phyloP scores from a whole-genome alignment of 2,888 invertebrate genomes.

The Epistrophella euchroma region DNA sequence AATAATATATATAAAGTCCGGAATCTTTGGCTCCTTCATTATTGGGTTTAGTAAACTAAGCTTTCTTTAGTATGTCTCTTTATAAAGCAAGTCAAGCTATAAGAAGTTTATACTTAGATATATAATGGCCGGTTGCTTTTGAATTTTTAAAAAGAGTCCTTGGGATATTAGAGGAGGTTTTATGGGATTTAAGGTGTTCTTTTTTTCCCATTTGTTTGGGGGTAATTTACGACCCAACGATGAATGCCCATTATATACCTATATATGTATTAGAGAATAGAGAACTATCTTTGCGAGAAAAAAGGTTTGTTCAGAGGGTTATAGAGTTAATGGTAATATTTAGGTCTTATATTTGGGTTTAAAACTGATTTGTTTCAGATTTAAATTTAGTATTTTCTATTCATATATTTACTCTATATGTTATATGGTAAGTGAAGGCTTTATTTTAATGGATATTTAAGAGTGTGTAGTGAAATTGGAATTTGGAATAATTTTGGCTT shows the following conservation, averaged over 20 bases:
- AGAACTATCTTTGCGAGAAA: not conserved
- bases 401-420: not conserved
- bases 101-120: not conserved
- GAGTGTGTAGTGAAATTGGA: slow-evolving; percentile 20
- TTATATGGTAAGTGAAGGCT: not conserved
- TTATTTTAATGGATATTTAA: slow-evolving; percentile 24
- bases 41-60: slow-evolving; percentile 25
- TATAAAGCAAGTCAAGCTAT: slow-evolving; percentile 9
- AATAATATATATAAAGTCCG: slow-evolving; percentile 34
- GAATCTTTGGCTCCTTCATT: slow-evolving; percentile 29
- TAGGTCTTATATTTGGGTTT: not conserved
- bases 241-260: slow-evolving; percentile 17
- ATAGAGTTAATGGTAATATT: slow-evolving; percentile 6
- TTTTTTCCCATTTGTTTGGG: not conserved
- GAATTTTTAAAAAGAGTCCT: slow-evolving; percentile 31
- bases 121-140: slow-evolving; percentile 6
- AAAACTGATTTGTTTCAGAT: slow-evolving; percentile 19
- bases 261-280: not conserved
- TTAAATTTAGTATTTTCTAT: not conserved
- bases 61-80: not conserved
- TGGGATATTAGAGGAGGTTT: slow-evolving; percentile 16
- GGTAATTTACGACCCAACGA: slow-evolving; percentile 18
- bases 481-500: not conserved
- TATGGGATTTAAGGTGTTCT: slow-evolving; percentile 19
- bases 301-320: slow-evolving; percentile 10